Evolutionary conservation across 2,888 invertebrate genomes (phyloP).

Genomic region (Teleogryllus oceanicus): DNA sequence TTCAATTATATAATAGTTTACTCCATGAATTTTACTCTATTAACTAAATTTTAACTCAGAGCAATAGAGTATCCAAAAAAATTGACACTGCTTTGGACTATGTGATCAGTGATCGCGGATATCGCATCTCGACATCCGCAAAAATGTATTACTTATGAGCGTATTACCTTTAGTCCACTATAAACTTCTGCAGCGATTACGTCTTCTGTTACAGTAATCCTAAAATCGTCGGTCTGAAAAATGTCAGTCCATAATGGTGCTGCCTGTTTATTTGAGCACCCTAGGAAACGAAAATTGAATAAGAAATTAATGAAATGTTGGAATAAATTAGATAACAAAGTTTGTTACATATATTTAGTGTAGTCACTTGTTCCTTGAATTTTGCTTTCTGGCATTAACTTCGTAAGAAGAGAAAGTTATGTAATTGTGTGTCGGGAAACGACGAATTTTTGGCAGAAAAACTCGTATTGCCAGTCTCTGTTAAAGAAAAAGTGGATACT

Average conservation of each 20-base stretch:
- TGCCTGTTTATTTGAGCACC: constrained; percentile 49
- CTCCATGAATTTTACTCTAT: not conserved
- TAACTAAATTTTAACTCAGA: not conserved
- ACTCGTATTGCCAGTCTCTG: no score
- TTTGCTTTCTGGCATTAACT: no score
- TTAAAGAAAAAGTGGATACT: no score
- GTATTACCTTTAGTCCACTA: constrained; percentile 58
- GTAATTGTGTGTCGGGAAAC: no score
- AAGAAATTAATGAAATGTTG: no score
- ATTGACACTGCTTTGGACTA: not conserved
- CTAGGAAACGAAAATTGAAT: constrained; percentile 35
- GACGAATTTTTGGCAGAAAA: no score
- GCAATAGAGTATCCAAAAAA: no score
- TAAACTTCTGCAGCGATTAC: constrained; percentile 65
- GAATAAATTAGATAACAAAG: no score
- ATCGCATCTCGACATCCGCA: not conserved
- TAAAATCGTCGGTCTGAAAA: constrained; percentile 63
- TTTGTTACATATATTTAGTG: no score
- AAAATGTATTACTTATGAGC: no score
- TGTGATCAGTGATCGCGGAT: not conserved
- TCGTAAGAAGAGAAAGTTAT: no score
- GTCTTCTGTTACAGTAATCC: constrained; percentile 62
- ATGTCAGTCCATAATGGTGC: constrained; percentile 57
- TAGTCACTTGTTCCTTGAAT: no score
- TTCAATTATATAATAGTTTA: not conserved